Evolutionary conservation across 2,888 invertebrate species (phyloP).

Genomic region (Trimorus sp.): DNA sequence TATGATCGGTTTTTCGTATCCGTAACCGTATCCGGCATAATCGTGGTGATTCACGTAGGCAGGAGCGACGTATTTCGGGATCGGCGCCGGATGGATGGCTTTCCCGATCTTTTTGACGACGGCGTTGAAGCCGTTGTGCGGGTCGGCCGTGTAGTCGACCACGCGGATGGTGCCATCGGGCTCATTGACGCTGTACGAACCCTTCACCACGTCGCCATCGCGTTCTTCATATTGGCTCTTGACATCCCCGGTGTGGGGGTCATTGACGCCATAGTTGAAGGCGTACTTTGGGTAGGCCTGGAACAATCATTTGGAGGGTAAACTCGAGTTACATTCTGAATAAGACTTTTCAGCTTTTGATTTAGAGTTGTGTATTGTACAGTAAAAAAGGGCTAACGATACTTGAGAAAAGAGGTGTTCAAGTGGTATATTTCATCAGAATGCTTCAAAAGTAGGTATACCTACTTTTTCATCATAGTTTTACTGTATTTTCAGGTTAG

Average conservation of each 20-base stretch:
- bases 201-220: conserved; percentile 80
- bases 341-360: too few species aligned
- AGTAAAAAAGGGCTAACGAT: too few species aligned
- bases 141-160: conserved; percentile 80
- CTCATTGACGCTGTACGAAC: conserved; percentile 80
- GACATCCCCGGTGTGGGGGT: conserved; percentile 79
- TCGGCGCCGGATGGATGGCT: conserved; percentile 75
- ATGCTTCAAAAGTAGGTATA: too few species aligned
- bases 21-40: conserved; percentile 43
- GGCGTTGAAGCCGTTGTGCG: conserved; percentile 79
- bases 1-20: conserved; percentile 54
- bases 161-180: conserved; percentile 79
- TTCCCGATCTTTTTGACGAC: conserved; percentile 80
- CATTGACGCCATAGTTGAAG: conserved; percentile 79
- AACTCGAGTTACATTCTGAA: too few species aligned
- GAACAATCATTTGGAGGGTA: neutral
- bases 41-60: conserved; percentile 37
- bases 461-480: too few species aligned
- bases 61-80: conserved; percentile 76
- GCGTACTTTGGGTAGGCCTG: conserved; percentile 79
- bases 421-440: too few species aligned
- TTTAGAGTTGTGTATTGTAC: too few species aligned
- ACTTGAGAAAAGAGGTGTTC: too few species aligned
- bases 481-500: too few species aligned
- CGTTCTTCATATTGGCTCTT: conserved; percentile 79